Evolutionary conservation across 2,888 invertebrate species (phyloP).

Genomic region (Meganola albula): DNA sequence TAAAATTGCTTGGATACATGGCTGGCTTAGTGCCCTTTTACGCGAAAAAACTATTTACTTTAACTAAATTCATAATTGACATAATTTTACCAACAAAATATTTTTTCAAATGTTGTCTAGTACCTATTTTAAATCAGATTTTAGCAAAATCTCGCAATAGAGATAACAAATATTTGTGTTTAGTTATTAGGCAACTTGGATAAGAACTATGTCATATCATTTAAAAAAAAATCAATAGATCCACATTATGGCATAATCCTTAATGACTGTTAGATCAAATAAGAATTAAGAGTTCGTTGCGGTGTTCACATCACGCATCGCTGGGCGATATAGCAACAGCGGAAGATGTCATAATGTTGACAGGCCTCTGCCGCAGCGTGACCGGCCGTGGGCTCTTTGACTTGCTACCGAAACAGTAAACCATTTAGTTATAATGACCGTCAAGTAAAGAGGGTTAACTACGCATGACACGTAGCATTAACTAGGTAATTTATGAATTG

Average conservation of each 20-base stretch:
- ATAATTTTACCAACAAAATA: no score
- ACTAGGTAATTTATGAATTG: constrained; percentile 6
- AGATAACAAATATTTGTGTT: no score
- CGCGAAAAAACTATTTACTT: no score
- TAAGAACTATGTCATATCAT: no score
- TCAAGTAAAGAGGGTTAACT: constrained; percentile 22
- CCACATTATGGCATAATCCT: constrained; percentile 18
- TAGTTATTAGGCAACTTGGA: no score
- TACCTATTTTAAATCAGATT: no score
- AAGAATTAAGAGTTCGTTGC: constrained; percentile 30
- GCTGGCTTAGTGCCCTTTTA: no score
- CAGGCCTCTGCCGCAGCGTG: constrained; percentile 22
- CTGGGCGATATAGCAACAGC: constrained; percentile 37
- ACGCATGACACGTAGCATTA: constrained; percentile 21
- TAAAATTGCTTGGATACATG: no score
- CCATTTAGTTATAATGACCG: constrained; percentile 19
- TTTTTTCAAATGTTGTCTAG: no score
- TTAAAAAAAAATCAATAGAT: background rate
- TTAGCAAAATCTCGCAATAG: no score
- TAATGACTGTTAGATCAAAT: constrained; percentile 29
- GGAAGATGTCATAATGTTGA: constrained; percentile 40
- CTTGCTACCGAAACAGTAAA: constrained; percentile 29
- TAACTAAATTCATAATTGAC: no score
- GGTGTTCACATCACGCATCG: constrained; percentile 32
- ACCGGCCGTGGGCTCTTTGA: constrained; percentile 47